These are phyloP conservation scores for Heterodera schachtii DNA, from an alignment of 1,140 invertebrate genomes.

Conservation along the genomic window DNA sequence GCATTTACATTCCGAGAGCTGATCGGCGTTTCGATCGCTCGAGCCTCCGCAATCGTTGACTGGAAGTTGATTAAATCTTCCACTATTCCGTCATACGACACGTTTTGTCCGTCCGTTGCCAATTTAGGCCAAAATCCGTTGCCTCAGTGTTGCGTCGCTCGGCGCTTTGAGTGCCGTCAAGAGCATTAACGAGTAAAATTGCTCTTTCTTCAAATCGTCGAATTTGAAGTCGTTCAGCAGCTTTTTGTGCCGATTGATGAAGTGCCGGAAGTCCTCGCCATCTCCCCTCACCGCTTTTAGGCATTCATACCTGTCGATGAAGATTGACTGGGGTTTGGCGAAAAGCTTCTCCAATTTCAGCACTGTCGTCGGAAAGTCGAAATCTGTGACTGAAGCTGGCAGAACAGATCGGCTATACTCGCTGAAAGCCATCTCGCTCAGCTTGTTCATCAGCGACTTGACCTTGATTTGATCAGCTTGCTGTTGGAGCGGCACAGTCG, in stretches of 20 bases:
- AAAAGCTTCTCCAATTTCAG: not conserved
- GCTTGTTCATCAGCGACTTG: not conserved
- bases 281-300: not conserved
- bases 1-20: not conserved
- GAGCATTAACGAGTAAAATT: not conserved
- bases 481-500: not conserved
- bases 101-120: not conserved
- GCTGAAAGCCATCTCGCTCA: not conserved
- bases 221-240: not conserved
- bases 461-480: not conserved
- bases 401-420: not conserved
- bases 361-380: not conserved
- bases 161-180: not conserved
- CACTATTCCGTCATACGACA: not conserved
- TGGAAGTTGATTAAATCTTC: not conserved
- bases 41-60: not conserved
- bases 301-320: constrained; percentile 6
- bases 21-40: not conserved
- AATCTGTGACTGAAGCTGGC: not conserved
- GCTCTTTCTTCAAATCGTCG: not conserved
- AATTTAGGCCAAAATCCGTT: not conserved
- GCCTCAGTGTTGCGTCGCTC: not conserved
- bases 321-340: not conserved
- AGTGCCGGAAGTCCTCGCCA: not conserved
- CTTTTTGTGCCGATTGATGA: not conserved